Evolutionary conservation across 2,797 vertebrate genomes (phyloP).

Genomic region (Melanogrammus aeglefinus): DNA sequence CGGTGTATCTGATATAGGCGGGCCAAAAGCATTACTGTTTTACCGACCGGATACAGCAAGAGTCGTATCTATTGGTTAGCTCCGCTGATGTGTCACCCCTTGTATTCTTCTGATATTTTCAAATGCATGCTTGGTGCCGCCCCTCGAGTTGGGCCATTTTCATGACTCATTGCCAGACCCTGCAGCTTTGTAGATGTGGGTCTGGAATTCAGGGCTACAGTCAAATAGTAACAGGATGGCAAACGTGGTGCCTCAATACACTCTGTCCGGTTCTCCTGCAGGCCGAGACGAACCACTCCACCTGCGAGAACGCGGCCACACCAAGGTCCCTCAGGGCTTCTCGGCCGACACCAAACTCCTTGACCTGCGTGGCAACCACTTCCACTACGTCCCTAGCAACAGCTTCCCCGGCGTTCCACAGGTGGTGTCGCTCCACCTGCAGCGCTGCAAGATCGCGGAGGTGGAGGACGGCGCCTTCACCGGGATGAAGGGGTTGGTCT

Average conservation of each 20-base stretch:
- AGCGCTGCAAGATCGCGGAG: constrained; percentile 78
- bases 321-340: constrained; percentile 85
- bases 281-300: constrained; percentile 74
- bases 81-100: too few species aligned
- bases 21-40: too few species aligned
- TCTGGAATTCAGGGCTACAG: neutral
- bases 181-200: too few species aligned
- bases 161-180: too few species aligned
- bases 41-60: too few species aligned
- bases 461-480: constrained; percentile 78
- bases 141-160: too few species aligned
- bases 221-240: neutral
- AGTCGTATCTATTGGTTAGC: too few species aligned
- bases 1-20: too few species aligned
- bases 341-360: constrained; percentile 79
- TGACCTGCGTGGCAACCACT: constrained; percentile 81
- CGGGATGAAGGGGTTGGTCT: constrained; percentile 84
- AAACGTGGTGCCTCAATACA: neutral
- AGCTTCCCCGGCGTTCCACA: constrained; percentile 78
- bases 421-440: constrained; percentile 88
- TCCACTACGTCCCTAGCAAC: constrained; percentile 72
- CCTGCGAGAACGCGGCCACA: constrained; percentile 80
- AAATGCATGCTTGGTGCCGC: too few species aligned
- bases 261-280: constrained; percentile 28
- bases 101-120: too few species aligned